Evolutionary conservation across 2,113 vertebrate genomes (phyloP).

Genomic region (Aegithalos caudatus): DNA sequence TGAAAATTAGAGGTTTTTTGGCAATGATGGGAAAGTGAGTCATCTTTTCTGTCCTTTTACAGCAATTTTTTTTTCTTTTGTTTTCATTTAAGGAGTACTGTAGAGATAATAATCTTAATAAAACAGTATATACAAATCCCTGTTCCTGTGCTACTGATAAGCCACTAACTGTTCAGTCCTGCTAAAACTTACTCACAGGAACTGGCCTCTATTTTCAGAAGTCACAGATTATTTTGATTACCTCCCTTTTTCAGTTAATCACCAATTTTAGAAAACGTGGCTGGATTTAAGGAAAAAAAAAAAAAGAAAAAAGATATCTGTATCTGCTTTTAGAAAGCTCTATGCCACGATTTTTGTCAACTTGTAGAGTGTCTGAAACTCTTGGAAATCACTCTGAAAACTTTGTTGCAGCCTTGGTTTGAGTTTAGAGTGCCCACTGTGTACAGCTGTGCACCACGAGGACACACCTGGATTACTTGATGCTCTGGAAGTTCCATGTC

Average conservation of each 20-base stretch:
- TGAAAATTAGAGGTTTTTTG: constrained; percentile 33
- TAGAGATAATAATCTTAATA: constrained; percentile 40
- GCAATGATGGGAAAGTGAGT: constrained; percentile 13
- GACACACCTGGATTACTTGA: background rate
- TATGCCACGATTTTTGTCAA: background rate
- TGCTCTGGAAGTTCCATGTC: background rate
- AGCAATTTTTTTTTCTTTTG: background rate
- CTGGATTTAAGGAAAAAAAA: background rate
- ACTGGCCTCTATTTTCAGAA: constrained; percentile 26
- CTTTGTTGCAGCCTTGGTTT: background rate
- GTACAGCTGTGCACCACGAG: accelerated
- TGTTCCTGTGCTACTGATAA: constrained; percentile 30
- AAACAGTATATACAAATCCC: constrained; percentile 44
- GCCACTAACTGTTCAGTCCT: background rate
- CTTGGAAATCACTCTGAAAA: background rate
- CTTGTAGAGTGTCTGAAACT: background rate
- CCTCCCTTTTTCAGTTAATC: background rate
- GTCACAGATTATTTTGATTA: background rate
- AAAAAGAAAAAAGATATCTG: background rate
- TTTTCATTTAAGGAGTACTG: constrained; percentile 1
- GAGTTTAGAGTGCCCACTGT: background rate
- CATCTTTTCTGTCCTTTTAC: constrained; percentile 39
- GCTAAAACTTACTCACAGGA: constrained; percentile 1
- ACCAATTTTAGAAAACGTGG: background rate
- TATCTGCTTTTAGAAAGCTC: background rate